Conservation (phyloP, 2,797 vertebrate species). For the Betta splendens region DNA sequence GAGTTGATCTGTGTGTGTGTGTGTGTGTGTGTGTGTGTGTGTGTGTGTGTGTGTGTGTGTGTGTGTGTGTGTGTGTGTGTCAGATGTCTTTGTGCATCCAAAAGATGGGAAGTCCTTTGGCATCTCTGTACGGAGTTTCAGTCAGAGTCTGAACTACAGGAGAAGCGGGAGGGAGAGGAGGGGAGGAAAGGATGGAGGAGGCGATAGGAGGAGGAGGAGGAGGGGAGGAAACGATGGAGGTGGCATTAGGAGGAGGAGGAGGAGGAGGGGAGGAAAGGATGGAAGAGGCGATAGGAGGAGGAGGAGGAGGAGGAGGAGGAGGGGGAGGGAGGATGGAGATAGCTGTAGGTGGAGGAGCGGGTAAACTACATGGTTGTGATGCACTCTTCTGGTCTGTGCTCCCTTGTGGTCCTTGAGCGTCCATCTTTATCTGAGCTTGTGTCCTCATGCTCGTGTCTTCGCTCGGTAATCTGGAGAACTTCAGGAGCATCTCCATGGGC, state of each 20-base stretch:
- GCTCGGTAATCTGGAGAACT: constrained; percentile 70
- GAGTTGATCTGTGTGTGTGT: neutral
- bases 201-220: neutral
- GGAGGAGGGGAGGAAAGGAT: neutral
- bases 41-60: constrained; percentile 29
- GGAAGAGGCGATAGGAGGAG: neutral
- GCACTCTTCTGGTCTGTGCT: neutral
- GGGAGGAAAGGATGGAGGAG: neutral
- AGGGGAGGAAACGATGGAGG: neutral
- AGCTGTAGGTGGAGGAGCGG: neutral
- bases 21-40: too few relatives aligned
- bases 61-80: constrained; percentile 29
- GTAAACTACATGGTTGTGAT: neutral
- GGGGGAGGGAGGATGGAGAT: constrained; percentile 1
- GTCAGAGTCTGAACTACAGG: constrained; percentile 71
- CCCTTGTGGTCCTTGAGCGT: neutral
- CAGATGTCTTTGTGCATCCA: constrained; percentile 97
- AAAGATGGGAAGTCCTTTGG: constrained; percentile 87
- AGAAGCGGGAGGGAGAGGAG: constrained; percentile 37
- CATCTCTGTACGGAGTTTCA: constrained; percentile 85
- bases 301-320: constrained; percentile 1
- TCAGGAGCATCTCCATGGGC: constrained; percentile 81
- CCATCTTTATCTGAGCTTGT: constrained; percentile 2
- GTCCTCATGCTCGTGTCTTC: constrained; percentile 5
- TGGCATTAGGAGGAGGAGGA: constrained; percentile 5